Conservation (phyloP, 2,113 vertebrate genomes). For the Macaca mulatta region DNA sequence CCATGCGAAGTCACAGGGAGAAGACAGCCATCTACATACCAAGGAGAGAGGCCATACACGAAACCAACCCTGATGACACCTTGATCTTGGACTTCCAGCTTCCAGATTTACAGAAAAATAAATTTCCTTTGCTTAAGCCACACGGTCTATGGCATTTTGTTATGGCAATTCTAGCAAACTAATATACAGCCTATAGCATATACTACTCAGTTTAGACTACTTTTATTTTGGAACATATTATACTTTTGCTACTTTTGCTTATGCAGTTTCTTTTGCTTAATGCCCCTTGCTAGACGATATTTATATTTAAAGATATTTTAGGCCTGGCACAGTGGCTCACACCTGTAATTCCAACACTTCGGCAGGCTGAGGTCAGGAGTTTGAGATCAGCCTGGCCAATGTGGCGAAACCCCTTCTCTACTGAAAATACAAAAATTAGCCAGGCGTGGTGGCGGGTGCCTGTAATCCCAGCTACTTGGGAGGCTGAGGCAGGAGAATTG, state of each 20-base stretch:
- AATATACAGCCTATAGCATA: background rate
- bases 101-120: background rate
- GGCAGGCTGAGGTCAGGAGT: too few relatives aligned
- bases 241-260: background rate
- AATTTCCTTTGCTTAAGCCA: background rate
- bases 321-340: too few relatives aligned
- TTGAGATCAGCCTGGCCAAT: too few relatives aligned
- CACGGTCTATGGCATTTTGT: background rate
- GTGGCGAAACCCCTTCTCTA: too few relatives aligned
- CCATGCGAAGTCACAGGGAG: background rate
- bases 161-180: background rate
- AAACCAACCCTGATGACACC: background rate
- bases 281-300: background rate
- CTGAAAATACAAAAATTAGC: too few relatives aligned
- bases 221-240: background rate
- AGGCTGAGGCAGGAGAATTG: too few relatives aligned
- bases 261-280: background rate
- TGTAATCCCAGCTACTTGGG: too few relatives aligned
- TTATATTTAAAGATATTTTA: slow-evolving; percentile 12
- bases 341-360: too few relatives aligned
- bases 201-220: background rate
- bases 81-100: background rate
- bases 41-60: background rate
- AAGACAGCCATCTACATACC: background rate
- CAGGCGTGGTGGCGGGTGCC: fast-evolving